Base-by-base conservation (phyloP, 1,140 invertebrate genomes). In the Cydia amplana region DNA sequence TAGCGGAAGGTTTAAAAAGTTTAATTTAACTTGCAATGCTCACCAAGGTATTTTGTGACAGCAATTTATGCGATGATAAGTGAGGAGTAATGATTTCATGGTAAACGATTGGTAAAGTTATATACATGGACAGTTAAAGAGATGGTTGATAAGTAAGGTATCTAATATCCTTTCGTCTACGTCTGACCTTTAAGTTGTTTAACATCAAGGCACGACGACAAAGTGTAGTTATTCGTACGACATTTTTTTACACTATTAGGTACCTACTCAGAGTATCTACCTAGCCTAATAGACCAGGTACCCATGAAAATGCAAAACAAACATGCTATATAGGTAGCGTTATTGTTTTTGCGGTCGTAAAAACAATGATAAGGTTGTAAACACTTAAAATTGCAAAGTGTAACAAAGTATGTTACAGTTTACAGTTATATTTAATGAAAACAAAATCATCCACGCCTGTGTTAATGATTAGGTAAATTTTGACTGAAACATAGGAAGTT, bases 1-100 rank as follows among this genome's bases (percentile, higher is more conserved):
- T 70, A 70, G 28, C 25, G 64, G 28, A 25, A 32, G 63, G 10
- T 36, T 70, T 70, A 70, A 70, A 18, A 36, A 43, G 65, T 36
- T 36, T 70, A 70, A 70, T 70, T 70, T 36, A 36, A n/a, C 55
- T 23, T 60, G 55, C 20, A 23, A 23, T 60, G 18, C 6, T 60
- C 12, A 10, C 55, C 55, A 60, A 23, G 55, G 55, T 23, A 60
- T 60, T 20, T 60, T 60, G 55, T 60, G 55, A 60, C 55, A 23
- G 55, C 55, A 23, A 20, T 60, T 60, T 60, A 60, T 60, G 20
- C 7, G 9, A 60, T 60, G 18, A 20, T 3, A 23, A 23, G 18
- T 23, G 7, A 60, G 12, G 55, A 23, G 55, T 10, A 60, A 60
- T 60, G 55, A 60, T 60, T 60, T 60, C 55, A 23, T 60, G 55